Evolutionary conservation across 2,888 invertebrate genomes (phyloP).

Genomic region (Cheilosia grossa): DNA sequence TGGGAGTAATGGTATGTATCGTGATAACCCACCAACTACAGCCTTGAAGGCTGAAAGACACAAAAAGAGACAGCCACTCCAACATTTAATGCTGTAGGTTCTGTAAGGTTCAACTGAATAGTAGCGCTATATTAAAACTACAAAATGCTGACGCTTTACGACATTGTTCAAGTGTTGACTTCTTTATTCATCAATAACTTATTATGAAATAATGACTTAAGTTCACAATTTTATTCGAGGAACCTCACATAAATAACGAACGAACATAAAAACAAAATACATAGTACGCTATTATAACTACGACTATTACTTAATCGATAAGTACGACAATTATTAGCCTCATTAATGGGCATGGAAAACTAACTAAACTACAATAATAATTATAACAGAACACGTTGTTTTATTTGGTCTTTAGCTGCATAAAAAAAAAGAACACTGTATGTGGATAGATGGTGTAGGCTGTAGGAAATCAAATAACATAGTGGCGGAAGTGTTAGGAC

Average conservation of each 20-base stretch:
- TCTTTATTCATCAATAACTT: slow-evolving; percentile 65
- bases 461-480: slow-evolving; percentile 15
- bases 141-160: slow-evolving; percentile 60
- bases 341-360: slow-evolving; percentile 19
- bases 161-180: slow-evolving; percentile 49
- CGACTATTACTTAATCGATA: slow-evolving; percentile 52
- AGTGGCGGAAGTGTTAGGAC: slow-evolving; percentile 25
- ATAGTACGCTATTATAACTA: slow-evolving; percentile 44
- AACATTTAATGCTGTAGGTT: too few relatives aligned
- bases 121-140: slow-evolving; percentile 25
- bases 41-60: too few relatives aligned
- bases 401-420: slow-evolving; percentile 60
- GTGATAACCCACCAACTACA: too few relatives aligned
- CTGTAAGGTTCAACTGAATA: too few relatives aligned
- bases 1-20: too few relatives aligned
- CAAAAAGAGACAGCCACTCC: too few relatives aligned
- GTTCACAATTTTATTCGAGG: slow-evolving; percentile 55
- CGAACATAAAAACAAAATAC: slow-evolving; percentile 38
- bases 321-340: slow-evolving; percentile 61
- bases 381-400: slow-evolving; percentile 17
- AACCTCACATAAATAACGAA: slow-evolving; percentile 53
- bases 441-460: not conserved
- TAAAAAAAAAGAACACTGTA: not conserved
- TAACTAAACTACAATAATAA: slow-evolving; percentile 25
- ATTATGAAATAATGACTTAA: slow-evolving; percentile 46